A percentile compares a stretch with the other conserved stretches of the same genome.
Evolutionary conservation across 2,113 vertebrate genomes (phyloP).

Genomic region (Saguinus imperator): DNA sequence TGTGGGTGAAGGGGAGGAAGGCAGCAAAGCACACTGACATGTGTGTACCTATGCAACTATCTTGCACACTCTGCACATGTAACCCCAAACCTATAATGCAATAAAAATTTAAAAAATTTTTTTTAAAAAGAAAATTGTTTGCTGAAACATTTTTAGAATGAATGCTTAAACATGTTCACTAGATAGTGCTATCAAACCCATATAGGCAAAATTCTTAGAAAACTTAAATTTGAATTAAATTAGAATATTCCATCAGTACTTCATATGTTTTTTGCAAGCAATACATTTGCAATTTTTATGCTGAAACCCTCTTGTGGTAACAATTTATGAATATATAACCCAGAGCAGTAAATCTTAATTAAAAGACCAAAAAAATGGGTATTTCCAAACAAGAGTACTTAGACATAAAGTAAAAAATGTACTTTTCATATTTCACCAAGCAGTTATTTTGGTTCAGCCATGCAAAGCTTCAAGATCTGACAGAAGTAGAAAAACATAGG

Average conservation of each 20-base stretch:
- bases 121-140: constrained; percentile 1
- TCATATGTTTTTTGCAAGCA: not conserved
- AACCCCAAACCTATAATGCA: no score
- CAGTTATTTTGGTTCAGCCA: not conserved
- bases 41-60: no score
- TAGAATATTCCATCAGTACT: not conserved
- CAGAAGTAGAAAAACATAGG: not conserved
- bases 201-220: not conserved
- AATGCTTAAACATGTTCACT: not conserved
- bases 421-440: constrained; percentile 46
- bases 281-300: not conserved
- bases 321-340: constrained; percentile 24
- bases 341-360: constrained; percentile 15
- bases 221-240: constrained; percentile 32
- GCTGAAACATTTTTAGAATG: not conserved
- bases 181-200: not conserved
- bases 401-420: constrained; percentile 19
- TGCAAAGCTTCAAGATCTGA: constrained; percentile 31
- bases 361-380: constrained; percentile 28
- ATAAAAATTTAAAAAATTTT: no score
- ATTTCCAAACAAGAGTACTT: constrained; percentile 53
- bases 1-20: no score
- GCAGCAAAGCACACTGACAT: no score
- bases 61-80: no score
- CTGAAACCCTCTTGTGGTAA: not conserved